phyloP scores from a whole-genome alignment of 2,888 invertebrate species.

The Hypolimnas misippus region DNA sequence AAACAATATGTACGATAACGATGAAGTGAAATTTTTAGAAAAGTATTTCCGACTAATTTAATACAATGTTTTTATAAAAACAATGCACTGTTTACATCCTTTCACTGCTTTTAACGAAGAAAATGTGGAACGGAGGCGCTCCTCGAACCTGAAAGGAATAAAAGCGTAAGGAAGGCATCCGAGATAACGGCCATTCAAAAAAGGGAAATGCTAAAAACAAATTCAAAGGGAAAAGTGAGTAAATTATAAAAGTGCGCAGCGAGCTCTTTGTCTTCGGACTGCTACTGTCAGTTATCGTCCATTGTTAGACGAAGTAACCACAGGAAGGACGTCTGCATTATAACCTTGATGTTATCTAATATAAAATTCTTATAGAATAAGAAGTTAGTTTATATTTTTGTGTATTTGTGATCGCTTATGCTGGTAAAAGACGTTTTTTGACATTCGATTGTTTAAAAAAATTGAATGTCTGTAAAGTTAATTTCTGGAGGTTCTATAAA shows the following conservation, averaged over 20 bases:
- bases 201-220: slow-evolving; percentile 43
- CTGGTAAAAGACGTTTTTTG: too few species aligned
- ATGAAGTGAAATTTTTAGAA: too few species aligned
- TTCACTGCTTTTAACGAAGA: slow-evolving; percentile 3
- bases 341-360: slow-evolving; percentile 3
- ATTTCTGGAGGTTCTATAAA: too few species aligned
- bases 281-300: slow-evolving; percentile 58
- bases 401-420: background rate
- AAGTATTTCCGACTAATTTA: too few species aligned
- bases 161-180: slow-evolving; percentile 48
- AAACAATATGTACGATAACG: too few species aligned
- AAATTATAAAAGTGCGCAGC: slow-evolving; percentile 72
- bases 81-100: background rate
- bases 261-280: slow-evolving; percentile 67
- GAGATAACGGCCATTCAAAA: slow-evolving; percentile 71
- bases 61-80: too few species aligned
- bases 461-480: too few species aligned
- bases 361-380: slow-evolving; percentile 2
- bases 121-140: slow-evolving; percentile 12
- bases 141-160: slow-evolving; percentile 21
- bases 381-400: background rate
- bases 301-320: slow-evolving; percentile 44
- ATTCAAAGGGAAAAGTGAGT: slow-evolving; percentile 72
- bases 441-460: too few species aligned
- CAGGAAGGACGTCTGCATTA: slow-evolving; percentile 19